Evolutionary conservation across 1,140 invertebrate species (phyloP).

Genomic region (Leptopilina boulardi): DNA sequence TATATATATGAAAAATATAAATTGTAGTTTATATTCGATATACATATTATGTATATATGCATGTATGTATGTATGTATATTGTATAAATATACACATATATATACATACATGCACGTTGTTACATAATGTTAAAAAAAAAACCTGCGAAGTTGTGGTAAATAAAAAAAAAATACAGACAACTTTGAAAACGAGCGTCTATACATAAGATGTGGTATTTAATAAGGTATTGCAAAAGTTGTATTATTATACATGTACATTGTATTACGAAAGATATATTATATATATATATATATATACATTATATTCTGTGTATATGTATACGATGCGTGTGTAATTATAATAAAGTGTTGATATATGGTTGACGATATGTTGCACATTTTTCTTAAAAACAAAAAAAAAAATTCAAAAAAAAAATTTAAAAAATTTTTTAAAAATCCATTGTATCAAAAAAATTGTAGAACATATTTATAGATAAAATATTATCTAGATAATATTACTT

Average conservation of each 20-base stretch:
- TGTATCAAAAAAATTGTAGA: background rate
- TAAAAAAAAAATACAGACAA: conserved; percentile 33
- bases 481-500: background rate
- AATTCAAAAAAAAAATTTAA: background rate
- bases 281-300: conserved; percentile 55
- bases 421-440: background rate
- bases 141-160: conserved; percentile 38
- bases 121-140: conserved; percentile 54
- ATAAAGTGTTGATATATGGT: conserved; percentile 70
- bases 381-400: background rate
- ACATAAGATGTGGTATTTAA: conserved; percentile 50
- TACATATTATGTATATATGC: conserved; percentile 36
- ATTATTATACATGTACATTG: conserved; percentile 63
- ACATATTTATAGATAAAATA: background rate
- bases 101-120: conserved; percentile 54
- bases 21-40: conserved; percentile 24
- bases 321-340: conserved; percentile 64
- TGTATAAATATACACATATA: conserved; percentile 36
- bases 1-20: background rate
- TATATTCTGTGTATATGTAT: conserved; percentile 66
- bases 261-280: conserved; percentile 53
- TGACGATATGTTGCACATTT: conserved; percentile 50
- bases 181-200: conserved; percentile 49
- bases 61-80: conserved; percentile 37
- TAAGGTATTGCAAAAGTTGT: conserved; percentile 56